These are phyloP conservation scores for Halictus ligatus DNA, from an alignment of 2,888 invertebrate genomes.

Conservation along the genomic window DNA sequence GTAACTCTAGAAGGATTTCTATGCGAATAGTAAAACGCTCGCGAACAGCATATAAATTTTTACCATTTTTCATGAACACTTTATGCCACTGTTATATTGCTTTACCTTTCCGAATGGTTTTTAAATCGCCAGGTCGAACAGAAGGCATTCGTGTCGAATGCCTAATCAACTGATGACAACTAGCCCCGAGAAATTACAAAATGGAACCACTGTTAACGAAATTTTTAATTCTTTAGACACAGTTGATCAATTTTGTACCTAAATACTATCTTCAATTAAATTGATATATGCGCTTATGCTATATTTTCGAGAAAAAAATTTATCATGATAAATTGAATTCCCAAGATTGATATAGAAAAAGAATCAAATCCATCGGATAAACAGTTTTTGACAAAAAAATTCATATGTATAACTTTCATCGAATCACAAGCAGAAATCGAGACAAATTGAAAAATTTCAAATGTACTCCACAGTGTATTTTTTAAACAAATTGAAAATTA, in stretches of 20 bases:
- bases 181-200: neutral
- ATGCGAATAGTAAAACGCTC: neutral
- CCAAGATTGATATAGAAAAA: neutral
- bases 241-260: too few relatives aligned
- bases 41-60: neutral
- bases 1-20: conserved; percentile 15
- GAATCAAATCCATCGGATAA: neutral
- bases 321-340: neutral
- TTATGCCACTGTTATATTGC: neutral
- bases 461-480: neutral
- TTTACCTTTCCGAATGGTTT: neutral
- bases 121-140: neutral
- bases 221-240: neutral
- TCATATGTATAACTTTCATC: neutral
- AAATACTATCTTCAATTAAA: neutral
- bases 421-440: neutral
- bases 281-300: too few relatives aligned
- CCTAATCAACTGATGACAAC: neutral
- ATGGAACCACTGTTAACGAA: neutral
- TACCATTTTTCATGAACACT: neutral
- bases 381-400: neutral
- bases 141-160: neutral
- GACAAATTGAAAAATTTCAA: too few relatives aligned
- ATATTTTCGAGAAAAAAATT: neutral
- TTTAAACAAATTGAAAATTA: neutral